Conservation (phyloP, 2,888 invertebrate species). For the Entomobrya proxima region DNA sequence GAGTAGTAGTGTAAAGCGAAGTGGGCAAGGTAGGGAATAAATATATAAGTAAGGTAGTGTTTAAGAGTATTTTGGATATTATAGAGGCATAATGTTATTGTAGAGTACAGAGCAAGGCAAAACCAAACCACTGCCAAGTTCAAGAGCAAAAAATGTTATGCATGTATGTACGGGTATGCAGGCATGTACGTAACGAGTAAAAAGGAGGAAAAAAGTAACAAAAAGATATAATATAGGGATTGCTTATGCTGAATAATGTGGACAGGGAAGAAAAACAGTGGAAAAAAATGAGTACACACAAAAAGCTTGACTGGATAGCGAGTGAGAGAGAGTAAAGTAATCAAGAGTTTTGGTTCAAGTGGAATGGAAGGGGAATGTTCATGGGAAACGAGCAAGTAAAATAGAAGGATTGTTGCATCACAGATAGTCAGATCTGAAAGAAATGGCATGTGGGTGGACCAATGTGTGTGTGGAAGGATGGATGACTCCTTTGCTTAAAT, state of each 20-base stretch:
- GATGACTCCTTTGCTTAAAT: too few relatives aligned
- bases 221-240: not conserved
- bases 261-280: not conserved
- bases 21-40: too few relatives aligned
- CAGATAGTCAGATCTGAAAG: too few relatives aligned
- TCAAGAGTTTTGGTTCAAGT: too few relatives aligned
- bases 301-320: not conserved
- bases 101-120: not conserved
- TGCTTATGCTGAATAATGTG: not conserved
- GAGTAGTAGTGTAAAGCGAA: not conserved
- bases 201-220: not conserved
- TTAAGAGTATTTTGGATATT: too few relatives aligned
- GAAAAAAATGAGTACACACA: not conserved
- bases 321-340: not conserved
- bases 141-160: constrained; percentile 41
- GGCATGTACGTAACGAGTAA: not conserved
- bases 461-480: too few relatives aligned
- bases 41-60: too few relatives aligned
- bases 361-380: not conserved
- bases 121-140: constrained; percentile 54
- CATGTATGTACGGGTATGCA: not conserved
- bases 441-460: too few relatives aligned
- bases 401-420: too few relatives aligned
- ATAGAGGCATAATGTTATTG: not conserved
- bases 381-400: too few relatives aligned